These are phyloP conservation scores for Poeciliopsis retropinna DNA, from an alignment of 2,113 vertebrate genomes.

Conservation along the genomic window DNA sequence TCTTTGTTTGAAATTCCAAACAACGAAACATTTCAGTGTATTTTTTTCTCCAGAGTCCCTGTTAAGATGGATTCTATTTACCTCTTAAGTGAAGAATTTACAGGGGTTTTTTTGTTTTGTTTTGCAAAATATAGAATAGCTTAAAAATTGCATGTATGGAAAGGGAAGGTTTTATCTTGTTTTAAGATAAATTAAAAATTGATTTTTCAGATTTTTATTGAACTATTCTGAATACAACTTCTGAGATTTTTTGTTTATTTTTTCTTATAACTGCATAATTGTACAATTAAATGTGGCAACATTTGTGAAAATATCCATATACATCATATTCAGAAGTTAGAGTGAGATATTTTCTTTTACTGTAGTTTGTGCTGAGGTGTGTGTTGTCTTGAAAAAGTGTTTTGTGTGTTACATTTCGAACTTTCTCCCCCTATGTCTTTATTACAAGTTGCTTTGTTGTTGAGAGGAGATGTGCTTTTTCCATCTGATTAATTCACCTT, in stretches of 20 bases:
- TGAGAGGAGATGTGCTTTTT: constrained; percentile 47
- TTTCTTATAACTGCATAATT: background rate
- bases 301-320: background rate
- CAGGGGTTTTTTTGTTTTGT: background rate
- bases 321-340: background rate
- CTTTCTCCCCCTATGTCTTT: constrained; percentile 37
- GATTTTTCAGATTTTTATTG: background rate
- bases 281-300: background rate
- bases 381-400: constrained; percentile 26
- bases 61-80: too few relatives aligned
- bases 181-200: too few relatives aligned
- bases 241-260: background rate
- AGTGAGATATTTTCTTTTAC: background rate
- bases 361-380: background rate
- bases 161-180: too few relatives aligned
- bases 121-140: background rate
- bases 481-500: constrained; percentile 75
- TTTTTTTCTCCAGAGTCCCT: too few relatives aligned
- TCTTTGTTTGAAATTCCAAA: too few relatives aligned
- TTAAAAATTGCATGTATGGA: background rate
- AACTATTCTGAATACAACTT: background rate
- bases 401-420: constrained; percentile 47
- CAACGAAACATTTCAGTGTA: too few relatives aligned
- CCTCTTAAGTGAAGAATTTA: too few relatives aligned
- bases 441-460: constrained; percentile 45